phyloP scores from a whole-genome alignment of 2,888 invertebrate genomes.

The Embidobia sp. region DNA sequence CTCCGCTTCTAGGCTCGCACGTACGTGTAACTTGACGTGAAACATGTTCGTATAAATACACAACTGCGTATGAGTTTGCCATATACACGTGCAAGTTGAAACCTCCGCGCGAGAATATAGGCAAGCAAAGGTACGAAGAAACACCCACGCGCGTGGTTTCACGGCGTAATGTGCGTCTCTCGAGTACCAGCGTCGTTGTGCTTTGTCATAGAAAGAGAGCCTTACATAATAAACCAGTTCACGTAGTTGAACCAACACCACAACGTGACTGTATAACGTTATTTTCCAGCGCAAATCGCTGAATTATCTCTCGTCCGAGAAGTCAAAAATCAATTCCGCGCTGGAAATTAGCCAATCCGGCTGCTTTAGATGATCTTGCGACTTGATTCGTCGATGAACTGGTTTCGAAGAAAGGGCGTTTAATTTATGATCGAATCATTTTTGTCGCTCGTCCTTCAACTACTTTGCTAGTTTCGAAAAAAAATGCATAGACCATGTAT shows the following conservation, averaged over 20 bases:
- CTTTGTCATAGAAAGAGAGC: conserved; percentile 66
- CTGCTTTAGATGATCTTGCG: no score
- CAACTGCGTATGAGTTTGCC: conserved; percentile 45
- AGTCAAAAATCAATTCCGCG: no score
- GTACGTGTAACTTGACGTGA: conserved; percentile 67
- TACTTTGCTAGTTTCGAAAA: no score
- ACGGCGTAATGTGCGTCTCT: conserved; percentile 44
- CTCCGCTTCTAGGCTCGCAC: conserved; percentile 79
- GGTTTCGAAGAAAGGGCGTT: no score
- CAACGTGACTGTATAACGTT: conserved; percentile 33
- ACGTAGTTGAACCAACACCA: conserved; percentile 27
- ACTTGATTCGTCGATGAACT: no score
- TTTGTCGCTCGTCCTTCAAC: no score
- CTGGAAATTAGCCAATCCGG: no score
- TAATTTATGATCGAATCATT: no score
- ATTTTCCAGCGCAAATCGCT: conserved; percentile 3
- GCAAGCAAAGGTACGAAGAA: conserved; percentile 52
- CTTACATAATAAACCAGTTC: conserved; percentile 73
- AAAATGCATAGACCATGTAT: no score
- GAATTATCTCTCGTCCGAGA: no score
- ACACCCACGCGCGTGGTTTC: conserved; percentile 57
- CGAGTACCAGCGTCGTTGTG: conserved; percentile 60
- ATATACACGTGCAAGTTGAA: conserved; percentile 34
- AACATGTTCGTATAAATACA: conserved; percentile 66
- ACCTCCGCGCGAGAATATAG: conserved; percentile 27